Evolutionary conservation across 2,113 vertebrate genomes (phyloP).

Genomic region (Danionella cerebrum): DNA sequence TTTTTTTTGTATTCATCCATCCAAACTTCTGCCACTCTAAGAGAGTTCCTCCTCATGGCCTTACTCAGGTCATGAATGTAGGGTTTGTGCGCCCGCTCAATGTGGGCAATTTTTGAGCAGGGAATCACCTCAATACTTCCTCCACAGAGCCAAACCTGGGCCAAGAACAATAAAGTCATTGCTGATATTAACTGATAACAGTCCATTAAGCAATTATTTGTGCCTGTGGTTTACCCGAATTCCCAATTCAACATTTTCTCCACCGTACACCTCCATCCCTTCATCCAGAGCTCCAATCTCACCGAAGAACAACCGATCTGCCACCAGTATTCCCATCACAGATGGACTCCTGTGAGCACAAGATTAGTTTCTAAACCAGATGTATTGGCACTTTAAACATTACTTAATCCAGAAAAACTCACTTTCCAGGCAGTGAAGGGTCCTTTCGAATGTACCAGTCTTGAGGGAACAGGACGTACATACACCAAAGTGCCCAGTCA

Average conservation of each 20-base stretch:
- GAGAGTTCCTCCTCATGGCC: constrained; percentile 57
- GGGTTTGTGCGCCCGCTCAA: constrained; percentile 66
- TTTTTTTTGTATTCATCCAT: constrained; percentile 72
- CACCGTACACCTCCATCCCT: constrained; percentile 91
- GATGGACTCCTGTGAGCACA: constrained; percentile 81
- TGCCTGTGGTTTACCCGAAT: constrained; percentile 74
- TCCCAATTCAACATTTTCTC: constrained; percentile 90
- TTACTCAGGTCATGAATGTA: constrained; percentile 51
- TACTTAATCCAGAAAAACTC: constrained; percentile 10
- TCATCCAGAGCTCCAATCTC: constrained; percentile 87
- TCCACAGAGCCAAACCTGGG: constrained; percentile 74
- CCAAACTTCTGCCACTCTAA: constrained; percentile 70
- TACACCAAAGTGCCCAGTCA: constrained; percentile 61
- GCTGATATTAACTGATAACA: too few species aligned
- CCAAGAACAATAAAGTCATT: not conserved
- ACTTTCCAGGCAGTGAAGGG: constrained; percentile 55
- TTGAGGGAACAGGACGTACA: constrained; percentile 52
- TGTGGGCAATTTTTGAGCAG: constrained; percentile 67
- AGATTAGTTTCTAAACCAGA: too few species aligned
- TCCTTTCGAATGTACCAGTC: constrained; percentile 59
- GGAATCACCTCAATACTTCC: constrained; percentile 72
- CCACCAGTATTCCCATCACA: constrained; percentile 88
- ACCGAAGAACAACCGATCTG: constrained; percentile 82
- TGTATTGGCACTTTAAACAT: not conserved
- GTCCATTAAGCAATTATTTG: too few species aligned